Conservation (phyloP, 2,113 vertebrate genomes). For the Burhinus bistriatus region DNA sequence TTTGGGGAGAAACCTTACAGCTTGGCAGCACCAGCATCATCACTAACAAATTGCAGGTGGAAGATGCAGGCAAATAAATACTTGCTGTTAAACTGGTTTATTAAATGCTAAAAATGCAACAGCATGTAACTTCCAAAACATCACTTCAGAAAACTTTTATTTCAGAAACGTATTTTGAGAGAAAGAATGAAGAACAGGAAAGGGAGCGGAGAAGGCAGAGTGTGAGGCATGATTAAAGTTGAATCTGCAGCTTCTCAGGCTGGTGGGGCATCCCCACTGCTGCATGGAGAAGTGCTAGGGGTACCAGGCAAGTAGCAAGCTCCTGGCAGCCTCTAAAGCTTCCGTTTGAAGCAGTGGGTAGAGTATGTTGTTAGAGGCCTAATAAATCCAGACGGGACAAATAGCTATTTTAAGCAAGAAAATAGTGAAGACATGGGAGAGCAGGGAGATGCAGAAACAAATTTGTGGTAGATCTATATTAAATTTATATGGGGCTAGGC, state of each 20-base stretch:
- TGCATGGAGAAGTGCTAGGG: neutral
- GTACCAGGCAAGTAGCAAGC: fast-evolving
- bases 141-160: neutral
- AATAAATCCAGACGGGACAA: neutral
- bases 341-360: too few species aligned
- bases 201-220: neutral
- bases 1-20: neutral
- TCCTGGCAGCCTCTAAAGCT: neutral
- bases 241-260: neutral
- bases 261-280: neutral
- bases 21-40: neutral
- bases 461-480: neutral
- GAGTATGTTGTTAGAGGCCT: neutral
- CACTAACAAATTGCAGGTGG: neutral
- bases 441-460: neutral
- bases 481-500: neutral
- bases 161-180: neutral
- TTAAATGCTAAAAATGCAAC: neutral
- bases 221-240: neutral
- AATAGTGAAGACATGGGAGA: neutral
- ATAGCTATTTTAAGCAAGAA: neutral
- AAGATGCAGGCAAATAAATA: neutral
- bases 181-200: neutral
- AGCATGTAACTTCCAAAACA: neutral
- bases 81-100: neutral